A percentile compares a stretch with the other conserved stretches of the same genome.
Conservation (phyloP, 1,140 invertebrate species). For the Cotesia typhae region DNA sequence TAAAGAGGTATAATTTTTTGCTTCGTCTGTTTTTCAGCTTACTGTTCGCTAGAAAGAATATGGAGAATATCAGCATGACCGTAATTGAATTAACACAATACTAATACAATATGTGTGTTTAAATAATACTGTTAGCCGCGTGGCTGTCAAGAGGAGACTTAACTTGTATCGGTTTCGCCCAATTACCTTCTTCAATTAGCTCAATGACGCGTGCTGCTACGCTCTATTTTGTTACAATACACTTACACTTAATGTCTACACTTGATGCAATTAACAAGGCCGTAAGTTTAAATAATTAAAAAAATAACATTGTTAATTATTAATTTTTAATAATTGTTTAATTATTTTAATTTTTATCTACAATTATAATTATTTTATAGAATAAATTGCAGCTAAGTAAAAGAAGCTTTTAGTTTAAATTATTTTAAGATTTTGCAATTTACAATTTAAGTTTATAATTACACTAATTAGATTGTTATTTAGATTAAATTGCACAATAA, state of each 20-base stretch:
- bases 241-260: not conserved
- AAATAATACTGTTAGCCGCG: conserved; percentile 16
- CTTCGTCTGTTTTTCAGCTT: not conserved
- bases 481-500: conserved; percentile 6
- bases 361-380: conserved; percentile 1
- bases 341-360: conserved; percentile 3
- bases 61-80: not conserved
- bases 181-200: conserved; percentile 19
- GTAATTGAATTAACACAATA: conserved; percentile 14
- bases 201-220: conserved; percentile 12
- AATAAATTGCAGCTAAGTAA: not conserved
- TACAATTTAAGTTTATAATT: not conserved
- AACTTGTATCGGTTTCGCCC: conserved; percentile 26
- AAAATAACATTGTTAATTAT: not conserved
- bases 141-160: conserved; percentile 6
- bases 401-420: too few species aligned
- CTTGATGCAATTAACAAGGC: too few species aligned
- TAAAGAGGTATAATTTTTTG: not conserved
- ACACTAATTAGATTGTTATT: not conserved
- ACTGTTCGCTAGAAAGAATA: not conserved
- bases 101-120: not conserved
- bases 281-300: not conserved
- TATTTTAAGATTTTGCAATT: not conserved
- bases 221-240: conserved; percentile 10
- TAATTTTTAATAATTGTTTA: not conserved